Evolutionary conservation across 2,113 vertebrate species (phyloP).

Genomic region (Indicator maculatus): DNA sequence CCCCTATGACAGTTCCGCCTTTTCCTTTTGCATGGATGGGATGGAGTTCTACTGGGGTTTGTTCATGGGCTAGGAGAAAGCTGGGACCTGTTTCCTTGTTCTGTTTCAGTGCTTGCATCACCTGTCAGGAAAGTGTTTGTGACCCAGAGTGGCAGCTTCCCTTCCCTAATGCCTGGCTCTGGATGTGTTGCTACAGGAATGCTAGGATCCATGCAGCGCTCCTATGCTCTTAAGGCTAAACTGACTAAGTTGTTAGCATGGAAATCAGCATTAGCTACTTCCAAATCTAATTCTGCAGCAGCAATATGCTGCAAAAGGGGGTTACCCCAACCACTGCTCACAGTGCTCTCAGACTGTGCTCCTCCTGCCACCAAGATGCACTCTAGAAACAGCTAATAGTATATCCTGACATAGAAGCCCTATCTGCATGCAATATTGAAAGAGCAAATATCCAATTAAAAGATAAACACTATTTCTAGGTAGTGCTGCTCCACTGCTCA

Average conservation of each 20-base stretch:
- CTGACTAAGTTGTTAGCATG: not conserved
- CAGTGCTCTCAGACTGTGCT: not conserved
- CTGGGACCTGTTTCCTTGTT: not conserved
- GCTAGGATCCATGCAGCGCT: not conserved
- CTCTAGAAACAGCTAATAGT: not conserved
- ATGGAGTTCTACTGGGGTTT: not conserved
- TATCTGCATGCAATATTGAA: constrained; percentile 65
- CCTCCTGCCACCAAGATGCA: not conserved
- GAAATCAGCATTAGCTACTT: not conserved
- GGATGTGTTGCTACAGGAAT: not conserved
- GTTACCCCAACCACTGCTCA: not conserved
- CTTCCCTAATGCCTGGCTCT: not conserved
- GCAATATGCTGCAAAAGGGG: not conserved
- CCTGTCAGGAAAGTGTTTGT: not conserved
- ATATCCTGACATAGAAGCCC: constrained; percentile 27
- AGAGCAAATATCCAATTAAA: constrained; percentile 52
- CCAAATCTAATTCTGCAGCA: not conserved
- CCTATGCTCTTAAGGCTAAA: not conserved
- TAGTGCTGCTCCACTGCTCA: constrained; percentile 47
- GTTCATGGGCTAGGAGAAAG: not conserved
- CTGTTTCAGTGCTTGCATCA: not conserved
- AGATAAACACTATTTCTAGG: constrained; percentile 48
- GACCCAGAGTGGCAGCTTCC: not conserved
- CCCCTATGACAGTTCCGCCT: not conserved
- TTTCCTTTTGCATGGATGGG: not conserved